These are phyloP conservation scores for Sarcophaga carnaria DNA, from an alignment of 2,888 invertebrate genomes.

Conservation along the genomic window DNA sequence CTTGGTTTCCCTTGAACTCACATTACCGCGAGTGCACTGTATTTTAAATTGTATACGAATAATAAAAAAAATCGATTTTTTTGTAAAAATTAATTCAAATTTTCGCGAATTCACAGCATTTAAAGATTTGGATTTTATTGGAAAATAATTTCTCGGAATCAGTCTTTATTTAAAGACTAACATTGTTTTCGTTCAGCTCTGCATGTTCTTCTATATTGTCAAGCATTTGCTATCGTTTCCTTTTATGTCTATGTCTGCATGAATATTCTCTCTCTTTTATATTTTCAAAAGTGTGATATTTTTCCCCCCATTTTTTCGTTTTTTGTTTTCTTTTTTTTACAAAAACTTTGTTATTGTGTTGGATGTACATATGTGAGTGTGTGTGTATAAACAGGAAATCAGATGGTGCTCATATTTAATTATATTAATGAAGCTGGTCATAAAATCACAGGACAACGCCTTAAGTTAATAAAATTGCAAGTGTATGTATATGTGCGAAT, in stretches of 20 bases:
- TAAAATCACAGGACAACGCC: conserved; percentile 76
- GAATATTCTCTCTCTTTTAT: neutral
- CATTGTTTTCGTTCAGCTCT: neutral
- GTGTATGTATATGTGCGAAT: neutral
- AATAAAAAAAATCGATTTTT: too few relatives aligned
- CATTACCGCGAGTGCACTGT: too few relatives aligned
- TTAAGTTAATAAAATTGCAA: conserved; percentile 29
- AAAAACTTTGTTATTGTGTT: too few relatives aligned
- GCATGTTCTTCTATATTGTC: neutral
- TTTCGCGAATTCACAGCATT: neutral
- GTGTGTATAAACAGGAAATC: conserved; percentile 51
- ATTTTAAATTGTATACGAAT: too few relatives aligned
- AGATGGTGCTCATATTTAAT: conserved; percentile 76
- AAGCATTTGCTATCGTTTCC: too few relatives aligned
- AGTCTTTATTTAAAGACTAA: neutral
- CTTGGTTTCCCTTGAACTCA: too few relatives aligned
- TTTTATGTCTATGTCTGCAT: too few relatives aligned
- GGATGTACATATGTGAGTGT: too few relatives aligned
- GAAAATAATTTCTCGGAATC: neutral
- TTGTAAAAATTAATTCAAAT: too few relatives aligned
- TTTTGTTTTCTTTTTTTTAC: too few relatives aligned
- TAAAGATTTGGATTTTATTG: neutral
- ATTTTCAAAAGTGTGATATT: neutral
- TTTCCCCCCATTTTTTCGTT: neutral
- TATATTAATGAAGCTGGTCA: conserved; percentile 78